phyloP scores from a whole-genome alignment of 2,888 invertebrate genomes.

The Andrena chrysosceles region DNA sequence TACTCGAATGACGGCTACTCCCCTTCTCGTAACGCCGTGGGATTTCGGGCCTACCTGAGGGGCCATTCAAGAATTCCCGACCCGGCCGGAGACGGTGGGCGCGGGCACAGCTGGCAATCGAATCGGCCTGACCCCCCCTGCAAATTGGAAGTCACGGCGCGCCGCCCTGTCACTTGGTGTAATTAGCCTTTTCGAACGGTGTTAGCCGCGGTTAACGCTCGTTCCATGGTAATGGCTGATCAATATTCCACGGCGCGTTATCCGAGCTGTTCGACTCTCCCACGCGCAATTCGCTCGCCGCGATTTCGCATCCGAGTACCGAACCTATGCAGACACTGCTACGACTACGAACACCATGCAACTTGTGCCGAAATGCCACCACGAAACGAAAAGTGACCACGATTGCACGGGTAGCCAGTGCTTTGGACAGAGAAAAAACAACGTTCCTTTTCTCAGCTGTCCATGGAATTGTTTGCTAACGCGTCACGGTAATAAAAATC shows the following conservation, averaged over 20 bases:
- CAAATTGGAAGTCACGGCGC: slow-evolving; percentile 24
- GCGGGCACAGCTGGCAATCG: background rate
- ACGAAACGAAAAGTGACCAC: background rate
- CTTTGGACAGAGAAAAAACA: background rate
- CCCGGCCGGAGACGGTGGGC: slow-evolving; percentile 7
- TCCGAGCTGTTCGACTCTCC: slow-evolving; percentile 36
- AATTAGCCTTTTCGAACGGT: slow-evolving; percentile 49
- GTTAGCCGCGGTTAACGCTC: slow-evolving; percentile 26
- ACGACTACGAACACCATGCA: background rate
- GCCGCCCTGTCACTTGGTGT: slow-evolving; percentile 1
- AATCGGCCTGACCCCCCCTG: background rate
- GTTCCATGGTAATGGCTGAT: slow-evolving; percentile 44
- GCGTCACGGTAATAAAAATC: slow-evolving; percentile 3
- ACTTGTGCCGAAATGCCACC: background rate
- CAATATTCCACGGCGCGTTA: slow-evolving; percentile 51
- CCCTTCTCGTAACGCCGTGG: slow-evolving; percentile 49
- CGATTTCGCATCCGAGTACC: slow-evolving; percentile 33
- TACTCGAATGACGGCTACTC: slow-evolving; percentile 53
- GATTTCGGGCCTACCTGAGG: slow-evolving; percentile 60
- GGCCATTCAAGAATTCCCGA: slow-evolving; percentile 54
- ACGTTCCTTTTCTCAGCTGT: background rate
- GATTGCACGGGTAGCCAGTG: background rate
- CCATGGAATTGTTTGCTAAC: background rate
- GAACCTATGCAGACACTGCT: background rate
- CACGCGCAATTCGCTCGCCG: slow-evolving; percentile 29